Percentiles rank a stretch among this genome's conserved stretches.
phyloP scores from a whole-genome alignment of 35 echinoderm and acorn worm species.

The Lytechinus pictus region DNA sequence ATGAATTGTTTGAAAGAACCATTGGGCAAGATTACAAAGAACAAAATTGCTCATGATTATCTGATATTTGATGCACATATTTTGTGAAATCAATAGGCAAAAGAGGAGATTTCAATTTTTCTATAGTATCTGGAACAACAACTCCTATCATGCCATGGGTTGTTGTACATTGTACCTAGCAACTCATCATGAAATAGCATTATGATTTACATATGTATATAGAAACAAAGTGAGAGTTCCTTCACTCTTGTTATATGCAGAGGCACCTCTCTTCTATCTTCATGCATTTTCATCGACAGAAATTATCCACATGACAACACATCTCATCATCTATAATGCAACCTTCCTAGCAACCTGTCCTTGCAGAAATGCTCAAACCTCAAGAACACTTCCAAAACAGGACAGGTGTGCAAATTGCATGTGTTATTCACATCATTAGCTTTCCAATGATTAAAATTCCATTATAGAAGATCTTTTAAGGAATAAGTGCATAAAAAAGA shows the following conservation, averaged over 20 bases:
- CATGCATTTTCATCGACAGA: not conserved
- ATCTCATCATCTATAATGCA: not conserved
- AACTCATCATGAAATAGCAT: too few relatives aligned
- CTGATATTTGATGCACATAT: too few relatives aligned
- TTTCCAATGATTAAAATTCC: not conserved
- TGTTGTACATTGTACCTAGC: too few relatives aligned
- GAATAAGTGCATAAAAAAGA: not conserved
- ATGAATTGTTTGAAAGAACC: too few relatives aligned
- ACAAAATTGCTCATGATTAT: too few relatives aligned
- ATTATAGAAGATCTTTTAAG: not conserved
- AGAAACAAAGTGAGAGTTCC: not conserved
- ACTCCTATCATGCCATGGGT: too few relatives aligned
- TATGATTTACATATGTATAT: not conserved
- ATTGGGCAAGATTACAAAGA: too few relatives aligned
- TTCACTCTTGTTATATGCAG: not conserved
- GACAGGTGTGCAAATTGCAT: conserved; percentile 17
- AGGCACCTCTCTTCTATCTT: not conserved
- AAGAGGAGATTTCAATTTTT: too few relatives aligned
- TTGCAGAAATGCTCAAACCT: not conserved
- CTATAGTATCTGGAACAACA: too few relatives aligned
- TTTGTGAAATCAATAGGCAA: too few relatives aligned
- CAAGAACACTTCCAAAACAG: not conserved
- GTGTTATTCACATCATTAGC: not conserved
- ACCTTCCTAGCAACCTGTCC: not conserved
- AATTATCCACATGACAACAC: not conserved